These are phyloP conservation scores for Sylvilagus bachmani DNA, from an alignment of 2,113 vertebrate genomes.

Conservation along the genomic window DNA sequence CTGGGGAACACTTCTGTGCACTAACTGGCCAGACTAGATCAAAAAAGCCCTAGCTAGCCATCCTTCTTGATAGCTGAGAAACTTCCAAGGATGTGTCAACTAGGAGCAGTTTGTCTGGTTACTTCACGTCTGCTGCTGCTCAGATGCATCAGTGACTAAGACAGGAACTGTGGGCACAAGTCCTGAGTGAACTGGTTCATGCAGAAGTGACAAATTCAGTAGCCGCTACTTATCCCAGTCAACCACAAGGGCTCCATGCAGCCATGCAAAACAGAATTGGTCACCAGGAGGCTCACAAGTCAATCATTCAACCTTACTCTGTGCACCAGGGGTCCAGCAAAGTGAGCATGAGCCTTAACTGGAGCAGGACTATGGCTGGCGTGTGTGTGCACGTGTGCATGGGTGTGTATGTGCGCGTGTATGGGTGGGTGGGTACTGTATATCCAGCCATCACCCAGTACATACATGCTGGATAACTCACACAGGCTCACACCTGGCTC, in stretches of 20 bases:
- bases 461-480: background rate
- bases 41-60: background rate
- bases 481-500: background rate
- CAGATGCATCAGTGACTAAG: conserved; percentile 4
- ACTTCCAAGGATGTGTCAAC: conserved; percentile 1
- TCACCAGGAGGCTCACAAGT: background rate
- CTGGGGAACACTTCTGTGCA: background rate
- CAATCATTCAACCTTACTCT: background rate
- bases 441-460: background rate
- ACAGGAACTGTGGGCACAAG: background rate
- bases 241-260: background rate
- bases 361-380: background rate
- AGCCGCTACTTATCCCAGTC: background rate
- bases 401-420: background rate
- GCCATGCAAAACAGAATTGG: background rate
- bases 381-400: background rate
- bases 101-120: conserved; percentile 6
- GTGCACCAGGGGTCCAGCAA: background rate
- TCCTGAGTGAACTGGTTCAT: background rate
- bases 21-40: background rate
- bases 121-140: background rate
- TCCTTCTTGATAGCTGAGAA: background rate
- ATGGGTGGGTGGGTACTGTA: too few relatives aligned
- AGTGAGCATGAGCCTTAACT: background rate
- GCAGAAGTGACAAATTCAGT: conserved; percentile 49